These are phyloP conservation scores for Contarinia nasturtii DNA, from an alignment of 1,140 invertebrate genomes.

Conservation along the genomic window DNA sequence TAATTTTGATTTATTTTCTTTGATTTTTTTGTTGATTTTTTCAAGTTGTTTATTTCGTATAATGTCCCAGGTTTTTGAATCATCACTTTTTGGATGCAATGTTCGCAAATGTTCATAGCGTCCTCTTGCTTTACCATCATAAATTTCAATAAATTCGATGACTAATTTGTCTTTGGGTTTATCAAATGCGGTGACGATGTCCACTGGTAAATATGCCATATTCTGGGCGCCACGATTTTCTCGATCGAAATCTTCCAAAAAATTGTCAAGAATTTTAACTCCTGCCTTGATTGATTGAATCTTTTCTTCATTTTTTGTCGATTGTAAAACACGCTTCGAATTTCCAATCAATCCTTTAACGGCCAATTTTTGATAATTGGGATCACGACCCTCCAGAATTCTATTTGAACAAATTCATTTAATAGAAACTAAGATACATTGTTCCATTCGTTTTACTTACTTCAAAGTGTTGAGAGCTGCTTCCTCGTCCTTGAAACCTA, in stretches of 20 bases:
- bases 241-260: conserved; percentile 38
- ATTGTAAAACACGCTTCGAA: conserved; percentile 39
- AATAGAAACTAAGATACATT: background rate
- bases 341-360: conserved; percentile 40
- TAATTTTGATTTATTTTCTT: conserved; percentile 25
- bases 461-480: conserved; percentile 26
- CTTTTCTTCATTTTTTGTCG: conserved; percentile 43
- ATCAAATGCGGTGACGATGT: conserved; percentile 14
- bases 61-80: conserved; percentile 38
- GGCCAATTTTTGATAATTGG: conserved; percentile 41
- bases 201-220: conserved; percentile 32
- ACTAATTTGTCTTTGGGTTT: conserved; percentile 17
- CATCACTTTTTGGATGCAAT: conserved; percentile 27
- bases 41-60: conserved; percentile 34
- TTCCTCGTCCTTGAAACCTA: conserved; percentile 39
- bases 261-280: conserved; percentile 37
- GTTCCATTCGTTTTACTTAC: conserved; percentile 8
- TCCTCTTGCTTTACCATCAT: conserved; percentile 29
- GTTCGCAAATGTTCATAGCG: conserved; percentile 43
- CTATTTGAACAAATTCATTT: conserved; percentile 1
- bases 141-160: conserved; percentile 13
- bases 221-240: conserved; percentile 37
- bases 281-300: conserved; percentile 43
- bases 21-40: conserved; percentile 31
- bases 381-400: conserved; percentile 38